These are phyloP conservation scores for Sinocyclocheilus anophthalmus DNA, from an alignment of 2,113 vertebrate species.

Conservation along the genomic window DNA sequence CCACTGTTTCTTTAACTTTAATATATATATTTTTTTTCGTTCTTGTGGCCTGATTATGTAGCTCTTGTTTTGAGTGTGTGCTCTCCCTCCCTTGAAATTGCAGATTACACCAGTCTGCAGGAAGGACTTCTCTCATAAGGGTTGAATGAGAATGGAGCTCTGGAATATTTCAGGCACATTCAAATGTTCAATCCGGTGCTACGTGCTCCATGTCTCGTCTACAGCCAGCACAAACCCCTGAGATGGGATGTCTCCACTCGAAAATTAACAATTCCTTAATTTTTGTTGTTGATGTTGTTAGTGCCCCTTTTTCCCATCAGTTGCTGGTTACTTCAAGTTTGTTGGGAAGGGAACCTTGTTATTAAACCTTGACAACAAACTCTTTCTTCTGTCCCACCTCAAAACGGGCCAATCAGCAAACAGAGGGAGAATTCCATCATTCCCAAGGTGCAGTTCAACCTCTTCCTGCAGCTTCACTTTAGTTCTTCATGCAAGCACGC, in stretches of 20 bases:
- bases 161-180: constrained; percentile 58
- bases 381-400: constrained; percentile 55
- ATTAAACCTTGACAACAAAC: constrained; percentile 68
- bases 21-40: constrained; percentile 46
- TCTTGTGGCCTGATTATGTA: constrained; percentile 59
- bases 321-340: constrained; percentile 79
- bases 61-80: constrained; percentile 48
- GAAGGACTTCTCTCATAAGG: constrained; percentile 69
- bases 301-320: constrained; percentile 61
- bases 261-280: constrained; percentile 54
- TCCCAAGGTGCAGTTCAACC: constrained; percentile 83
- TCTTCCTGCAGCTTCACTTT: constrained; percentile 83
- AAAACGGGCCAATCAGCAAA: constrained; percentile 67
- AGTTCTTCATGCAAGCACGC: constrained; percentile 85
- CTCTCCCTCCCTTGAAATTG: constrained; percentile 59
- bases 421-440: constrained; percentile 84
- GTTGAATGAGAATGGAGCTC: constrained; percentile 51
- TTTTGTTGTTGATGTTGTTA: constrained; percentile 14
- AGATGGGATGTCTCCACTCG: constrained; percentile 81
- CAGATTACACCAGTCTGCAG: constrained; percentile 72
- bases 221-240: constrained; percentile 67
- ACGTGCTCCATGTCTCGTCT: constrained; percentile 46
- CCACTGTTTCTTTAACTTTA: constrained; percentile 67
- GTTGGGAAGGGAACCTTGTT: constrained; percentile 71
- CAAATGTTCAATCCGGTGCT: constrained; percentile 57